A percentile compares a stretch with the other conserved stretches of the same genome.
phyloP scores from a whole-genome alignment of 1,140 invertebrate genomes.

The Eumeta japonica region DNA sequence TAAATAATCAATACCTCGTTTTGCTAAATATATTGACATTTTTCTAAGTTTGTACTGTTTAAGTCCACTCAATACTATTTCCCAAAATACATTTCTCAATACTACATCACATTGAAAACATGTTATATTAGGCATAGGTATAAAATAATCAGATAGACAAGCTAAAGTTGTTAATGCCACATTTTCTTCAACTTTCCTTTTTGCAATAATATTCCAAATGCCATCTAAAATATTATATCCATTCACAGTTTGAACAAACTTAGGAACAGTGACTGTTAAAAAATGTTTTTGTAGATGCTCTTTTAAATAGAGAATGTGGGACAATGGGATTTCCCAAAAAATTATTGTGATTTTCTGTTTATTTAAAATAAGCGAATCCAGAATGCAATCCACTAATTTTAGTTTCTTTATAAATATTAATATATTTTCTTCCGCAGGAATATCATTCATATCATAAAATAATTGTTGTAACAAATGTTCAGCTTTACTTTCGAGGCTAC shows the following conservation, averaged over 20 bases:
- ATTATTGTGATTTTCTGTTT: conserved; percentile 22
- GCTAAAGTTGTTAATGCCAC: conserved; percentile 29
- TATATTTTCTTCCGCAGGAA: conserved; percentile 8
- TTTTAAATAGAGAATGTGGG: conserved; percentile 24
- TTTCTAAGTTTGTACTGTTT: conserved; percentile 25
- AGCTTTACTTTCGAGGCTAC: conserved; percentile 26
- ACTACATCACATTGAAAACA: conserved; percentile 23
- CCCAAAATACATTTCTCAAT: conserved; percentile 30
- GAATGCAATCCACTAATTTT: conserved; percentile 29
- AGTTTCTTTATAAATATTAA: conserved; percentile 16
- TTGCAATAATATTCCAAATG: conserved; percentile 31
- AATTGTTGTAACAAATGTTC: conserved; percentile 48
- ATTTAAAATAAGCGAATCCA: conserved; percentile 24
- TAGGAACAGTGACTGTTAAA: conserved; percentile 28
- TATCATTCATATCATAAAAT: conserved; percentile 20
- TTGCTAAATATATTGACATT: conserved; percentile 33
- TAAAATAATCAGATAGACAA: conserved; percentile 36
- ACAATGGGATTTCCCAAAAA: conserved; percentile 30
- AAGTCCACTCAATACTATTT: conserved; percentile 26
- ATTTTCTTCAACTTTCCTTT: conserved; percentile 10
- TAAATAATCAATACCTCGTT: conserved; percentile 36
- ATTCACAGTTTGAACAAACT: conserved; percentile 21
- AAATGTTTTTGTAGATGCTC: conserved; percentile 32
- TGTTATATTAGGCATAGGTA: conserved; percentile 21
- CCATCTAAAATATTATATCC: conserved; percentile 35